Conservation (phyloP, 2,888 invertebrate species). For the Incurvaria masculella region DNA sequence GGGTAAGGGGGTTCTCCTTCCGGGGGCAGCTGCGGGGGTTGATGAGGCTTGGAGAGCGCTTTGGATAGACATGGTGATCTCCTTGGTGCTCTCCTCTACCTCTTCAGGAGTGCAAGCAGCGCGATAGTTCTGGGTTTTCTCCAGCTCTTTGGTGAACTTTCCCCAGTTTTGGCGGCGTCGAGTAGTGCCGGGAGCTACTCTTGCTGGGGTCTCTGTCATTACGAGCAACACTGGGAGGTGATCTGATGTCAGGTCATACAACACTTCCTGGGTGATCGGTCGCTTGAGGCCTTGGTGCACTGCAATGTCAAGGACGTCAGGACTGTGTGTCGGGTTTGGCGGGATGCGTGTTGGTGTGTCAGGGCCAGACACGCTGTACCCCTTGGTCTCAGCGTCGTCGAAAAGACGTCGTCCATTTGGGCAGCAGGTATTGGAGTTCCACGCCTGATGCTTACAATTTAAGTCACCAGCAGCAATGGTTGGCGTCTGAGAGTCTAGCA, state of each 20-base stretch:
- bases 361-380: neutral
- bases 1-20: too few species aligned
- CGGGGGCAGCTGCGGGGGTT: neutral
- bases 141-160: neutral
- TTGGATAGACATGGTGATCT: too few species aligned
- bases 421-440: neutral
- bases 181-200: neutral
- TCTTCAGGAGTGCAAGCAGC: neutral
- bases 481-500: neutral
- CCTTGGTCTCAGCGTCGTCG: neutral
- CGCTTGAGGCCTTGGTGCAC: too few species aligned
- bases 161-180: too few species aligned
- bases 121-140: neutral
- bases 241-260: too few species aligned
- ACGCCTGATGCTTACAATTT: neutral
- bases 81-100: neutral
- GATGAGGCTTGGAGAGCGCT: neutral
- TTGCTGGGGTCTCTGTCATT: neutral
- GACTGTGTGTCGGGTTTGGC: neutral
- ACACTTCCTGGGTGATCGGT: neutral
- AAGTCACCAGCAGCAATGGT: neutral
- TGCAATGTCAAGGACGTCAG: too few species aligned
- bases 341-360: too few species aligned
- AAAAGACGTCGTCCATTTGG: constrained; percentile 1
- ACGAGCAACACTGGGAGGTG: neutral